phyloP scores from a whole-genome alignment of 2,113 vertebrate genomes.

The Psephotus haematonotus region DNA sequence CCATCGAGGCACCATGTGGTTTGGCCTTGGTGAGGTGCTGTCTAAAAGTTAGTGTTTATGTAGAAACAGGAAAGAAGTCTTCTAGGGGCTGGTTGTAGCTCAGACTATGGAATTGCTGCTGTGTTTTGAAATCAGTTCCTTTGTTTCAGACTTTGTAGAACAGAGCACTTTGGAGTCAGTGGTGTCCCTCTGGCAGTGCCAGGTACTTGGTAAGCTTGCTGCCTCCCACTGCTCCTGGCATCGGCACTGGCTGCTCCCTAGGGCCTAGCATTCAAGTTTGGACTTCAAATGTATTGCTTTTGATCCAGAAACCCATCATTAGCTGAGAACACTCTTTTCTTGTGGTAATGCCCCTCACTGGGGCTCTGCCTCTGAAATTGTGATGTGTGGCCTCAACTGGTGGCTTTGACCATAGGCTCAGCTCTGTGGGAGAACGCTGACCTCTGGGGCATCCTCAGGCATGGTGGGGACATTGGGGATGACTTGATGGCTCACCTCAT shows the following conservation, averaged over 20 bases:
- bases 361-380: background rate
- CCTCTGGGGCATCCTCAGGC: accelerated
- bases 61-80: background rate
- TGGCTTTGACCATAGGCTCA: background rate
- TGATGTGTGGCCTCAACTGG: background rate
- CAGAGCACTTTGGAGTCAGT: background rate
- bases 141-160: background rate
- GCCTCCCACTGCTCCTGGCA: accelerated
- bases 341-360: background rate
- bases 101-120: background rate
- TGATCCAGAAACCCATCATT: background rate
- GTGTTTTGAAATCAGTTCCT: background rate
- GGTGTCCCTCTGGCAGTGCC: background rate
- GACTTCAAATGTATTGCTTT: background rate
- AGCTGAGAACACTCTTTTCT: background rate
- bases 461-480: background rate
- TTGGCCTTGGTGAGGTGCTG: background rate
- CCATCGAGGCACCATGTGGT: accelerated
- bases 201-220: background rate
- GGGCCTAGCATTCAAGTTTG: background rate
- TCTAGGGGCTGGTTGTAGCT: background rate
- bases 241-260: background rate
- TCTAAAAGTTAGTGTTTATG: background rate
- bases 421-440: background rate
- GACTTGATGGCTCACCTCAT: background rate